Evolutionary conservation across 2,797 vertebrate species (phyloP).

Genomic region (Lepidocolaptes lacrymiger): DNA sequence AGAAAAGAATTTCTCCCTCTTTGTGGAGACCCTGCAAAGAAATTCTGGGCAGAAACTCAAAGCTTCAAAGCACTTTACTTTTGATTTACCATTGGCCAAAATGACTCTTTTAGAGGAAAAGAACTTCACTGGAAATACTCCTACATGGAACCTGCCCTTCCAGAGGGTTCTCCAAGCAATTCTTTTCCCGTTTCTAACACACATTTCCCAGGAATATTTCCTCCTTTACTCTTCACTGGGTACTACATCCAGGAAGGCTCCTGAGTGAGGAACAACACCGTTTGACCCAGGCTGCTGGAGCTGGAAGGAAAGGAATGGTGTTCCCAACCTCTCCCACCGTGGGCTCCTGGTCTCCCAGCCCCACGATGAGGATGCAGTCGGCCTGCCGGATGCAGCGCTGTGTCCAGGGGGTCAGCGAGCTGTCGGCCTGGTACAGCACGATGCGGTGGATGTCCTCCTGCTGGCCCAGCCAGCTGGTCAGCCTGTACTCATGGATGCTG

Average conservation of each 20-base stretch:
- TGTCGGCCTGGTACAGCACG: slow-evolving; percentile 92
- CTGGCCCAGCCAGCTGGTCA: slow-evolving; percentile 95
- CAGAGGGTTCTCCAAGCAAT: neutral
- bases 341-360: slow-evolving; percentile 92
- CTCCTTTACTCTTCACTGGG: neutral
- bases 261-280: neutral
- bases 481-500: slow-evolving; percentile 90
- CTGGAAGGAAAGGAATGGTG: neutral
- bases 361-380: slow-evolving; percentile 92
- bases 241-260: neutral
- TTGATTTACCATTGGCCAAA: neutral
- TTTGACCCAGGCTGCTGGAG: too few species aligned
- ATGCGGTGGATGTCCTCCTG: slow-evolving; percentile 96
- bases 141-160: neutral
- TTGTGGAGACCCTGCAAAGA: neutral
- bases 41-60: neutral
- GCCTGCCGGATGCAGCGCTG: slow-evolving; percentile 95
- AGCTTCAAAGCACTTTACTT: neutral
- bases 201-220: neutral
- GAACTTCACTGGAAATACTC: neutral
- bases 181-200: neutral
- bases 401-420: slow-evolving; percentile 90
- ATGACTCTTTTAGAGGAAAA: neutral
- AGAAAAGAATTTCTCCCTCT: neutral
- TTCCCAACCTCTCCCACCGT: slow-evolving; percentile 86